These are phyloP conservation scores for Selenia dentaria DNA, from an alignment of 2,888 invertebrate species.

Conservation along the genomic window DNA sequence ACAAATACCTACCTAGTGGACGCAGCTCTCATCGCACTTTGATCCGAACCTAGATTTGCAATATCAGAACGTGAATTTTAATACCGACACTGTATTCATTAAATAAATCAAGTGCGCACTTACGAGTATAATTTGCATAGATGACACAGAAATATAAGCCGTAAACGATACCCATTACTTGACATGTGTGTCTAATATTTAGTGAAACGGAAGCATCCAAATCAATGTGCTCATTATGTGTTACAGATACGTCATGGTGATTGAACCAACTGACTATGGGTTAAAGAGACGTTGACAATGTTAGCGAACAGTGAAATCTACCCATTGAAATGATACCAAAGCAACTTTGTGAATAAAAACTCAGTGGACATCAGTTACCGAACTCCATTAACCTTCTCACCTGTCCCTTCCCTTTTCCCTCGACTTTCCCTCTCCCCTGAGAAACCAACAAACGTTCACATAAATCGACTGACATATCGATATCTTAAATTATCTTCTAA, in stretches of 20 bases:
- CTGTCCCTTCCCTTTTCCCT: constrained; percentile 32
- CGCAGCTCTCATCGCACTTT: constrained; percentile 36
- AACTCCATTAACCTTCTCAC: constrained; percentile 38
- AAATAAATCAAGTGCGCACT: constrained; percentile 8
- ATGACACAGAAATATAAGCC: too few relatives aligned
- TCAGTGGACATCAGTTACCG: constrained; percentile 34
- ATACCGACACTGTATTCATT: constrained; percentile 1
- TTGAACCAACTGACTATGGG: constrained; percentile 39
- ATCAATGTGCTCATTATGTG: constrained; percentile 18
- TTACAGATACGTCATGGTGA: constrained; percentile 26
- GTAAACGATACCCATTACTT: too few relatives aligned
- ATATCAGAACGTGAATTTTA: constrained; percentile 5
- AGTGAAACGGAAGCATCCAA: constrained; percentile 44
- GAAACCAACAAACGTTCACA: constrained; percentile 37
- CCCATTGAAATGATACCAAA: constrained; percentile 34
- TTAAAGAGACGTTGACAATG: constrained; percentile 39
- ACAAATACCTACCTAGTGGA: constrained; percentile 33
- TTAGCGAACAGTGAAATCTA: constrained; percentile 17
- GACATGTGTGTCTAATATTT: background rate
- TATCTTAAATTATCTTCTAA: constrained; percentile 54
- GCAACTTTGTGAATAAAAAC: constrained; percentile 34
- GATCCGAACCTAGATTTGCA: constrained; percentile 29
- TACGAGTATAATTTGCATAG: too few relatives aligned
- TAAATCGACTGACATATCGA: constrained; percentile 70
- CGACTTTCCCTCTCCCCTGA: constrained; percentile 26